Conservation (phyloP, 2,113 vertebrate genomes). For the Ictidomys tridecemlineatus region DNA sequence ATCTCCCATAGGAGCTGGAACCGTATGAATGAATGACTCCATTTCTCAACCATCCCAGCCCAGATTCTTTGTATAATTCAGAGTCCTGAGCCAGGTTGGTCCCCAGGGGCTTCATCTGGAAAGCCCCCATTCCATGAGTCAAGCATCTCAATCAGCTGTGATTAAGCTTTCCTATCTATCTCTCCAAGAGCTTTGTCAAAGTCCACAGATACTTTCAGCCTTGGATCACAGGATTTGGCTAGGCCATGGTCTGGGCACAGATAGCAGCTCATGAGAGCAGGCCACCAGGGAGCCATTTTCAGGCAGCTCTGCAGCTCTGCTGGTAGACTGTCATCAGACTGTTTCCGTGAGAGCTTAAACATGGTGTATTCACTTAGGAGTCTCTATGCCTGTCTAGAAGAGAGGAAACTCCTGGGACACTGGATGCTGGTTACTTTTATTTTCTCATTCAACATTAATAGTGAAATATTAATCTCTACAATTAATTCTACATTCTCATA, state of each 20-base stretch:
- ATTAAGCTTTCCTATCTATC: constrained; percentile 25
- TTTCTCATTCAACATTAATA: background rate
- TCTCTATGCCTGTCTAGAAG: background rate
- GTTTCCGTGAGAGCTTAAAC: background rate
- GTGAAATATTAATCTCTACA: background rate
- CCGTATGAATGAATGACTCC: background rate
- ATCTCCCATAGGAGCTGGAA: background rate
- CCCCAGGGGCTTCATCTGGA: background rate
- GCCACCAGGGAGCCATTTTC: background rate
- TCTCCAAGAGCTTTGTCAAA: background rate
- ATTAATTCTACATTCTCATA: background rate
- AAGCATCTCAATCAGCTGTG: constrained; percentile 6
- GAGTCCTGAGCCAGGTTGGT: background rate
- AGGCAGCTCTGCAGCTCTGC: background rate
- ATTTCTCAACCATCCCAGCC: background rate
- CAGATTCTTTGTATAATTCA: background rate
- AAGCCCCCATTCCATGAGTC: constrained; percentile 27
- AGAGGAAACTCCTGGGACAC: background rate
- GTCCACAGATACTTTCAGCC: constrained; percentile 62
- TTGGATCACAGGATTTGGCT: constrained; percentile 54
- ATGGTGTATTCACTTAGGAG: background rate
- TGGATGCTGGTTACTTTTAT: background rate
- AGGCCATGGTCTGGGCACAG: background rate
- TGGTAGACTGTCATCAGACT: background rate
- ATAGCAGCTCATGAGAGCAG: background rate